Conservation (phyloP, 2,888 invertebrate species). For the Euplagia quadripunctaria region DNA sequence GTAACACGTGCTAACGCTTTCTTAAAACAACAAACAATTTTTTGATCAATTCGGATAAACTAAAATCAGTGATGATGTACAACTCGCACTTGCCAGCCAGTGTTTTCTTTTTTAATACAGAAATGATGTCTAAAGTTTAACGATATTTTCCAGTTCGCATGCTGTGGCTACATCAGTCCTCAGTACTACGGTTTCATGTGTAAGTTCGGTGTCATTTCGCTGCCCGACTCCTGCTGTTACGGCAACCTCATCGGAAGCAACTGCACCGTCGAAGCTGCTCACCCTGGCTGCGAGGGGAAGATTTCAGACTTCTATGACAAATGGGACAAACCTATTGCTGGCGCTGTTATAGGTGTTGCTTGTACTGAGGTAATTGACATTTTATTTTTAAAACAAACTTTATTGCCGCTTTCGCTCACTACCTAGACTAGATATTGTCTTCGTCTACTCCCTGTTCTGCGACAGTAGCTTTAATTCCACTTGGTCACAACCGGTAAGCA, state of each 20-base stretch:
- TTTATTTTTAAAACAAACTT: background rate
- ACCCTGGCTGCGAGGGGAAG: slow-evolving; percentile 81
- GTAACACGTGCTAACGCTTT: background rate
- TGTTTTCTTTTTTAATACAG: background rate
- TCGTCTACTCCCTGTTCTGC: no score
- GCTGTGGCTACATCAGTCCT: slow-evolving; percentile 85
- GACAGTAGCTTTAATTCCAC: no score
- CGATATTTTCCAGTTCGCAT: slow-evolving; percentile 77
- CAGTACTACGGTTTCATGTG: slow-evolving; percentile 72
- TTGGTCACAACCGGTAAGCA: no score
- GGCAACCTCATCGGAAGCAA: slow-evolving; percentile 56
- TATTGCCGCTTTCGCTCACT: background rate
- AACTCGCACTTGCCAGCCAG: background rate
- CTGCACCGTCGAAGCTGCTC: slow-evolving; percentile 71
- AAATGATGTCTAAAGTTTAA: background rate
- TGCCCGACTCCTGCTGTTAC: slow-evolving; percentile 84
- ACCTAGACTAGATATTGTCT: no score
- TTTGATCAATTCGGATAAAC: background rate
- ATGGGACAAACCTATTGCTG: slow-evolving; percentile 88
- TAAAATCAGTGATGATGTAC: background rate
- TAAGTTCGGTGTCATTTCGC: slow-evolving; percentile 39
- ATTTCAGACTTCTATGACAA: slow-evolving; percentile 74
- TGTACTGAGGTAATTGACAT: slow-evolving; percentile 88
- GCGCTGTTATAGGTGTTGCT: slow-evolving; percentile 90
- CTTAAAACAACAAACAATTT: background rate